These are phyloP conservation scores for Tragelaphus strepsiceros DNA, from an alignment of 2,113 vertebrate species.

Conservation along the genomic window DNA sequence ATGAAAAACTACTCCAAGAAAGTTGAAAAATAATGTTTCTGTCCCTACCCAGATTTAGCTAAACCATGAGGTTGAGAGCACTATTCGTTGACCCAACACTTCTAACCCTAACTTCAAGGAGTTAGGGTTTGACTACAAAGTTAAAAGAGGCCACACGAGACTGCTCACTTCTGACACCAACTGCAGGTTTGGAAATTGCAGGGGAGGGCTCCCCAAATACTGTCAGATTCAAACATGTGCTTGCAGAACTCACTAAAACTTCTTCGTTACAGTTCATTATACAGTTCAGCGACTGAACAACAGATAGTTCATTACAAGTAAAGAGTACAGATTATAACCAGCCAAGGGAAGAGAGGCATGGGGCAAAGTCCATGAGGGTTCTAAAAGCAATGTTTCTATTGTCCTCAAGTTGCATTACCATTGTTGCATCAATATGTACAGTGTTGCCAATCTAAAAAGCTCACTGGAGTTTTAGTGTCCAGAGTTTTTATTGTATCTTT, in stretches of 20 bases:
- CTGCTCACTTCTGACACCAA: background rate
- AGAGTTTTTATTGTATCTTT: background rate
- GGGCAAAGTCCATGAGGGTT: background rate
- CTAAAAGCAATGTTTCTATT: background rate
- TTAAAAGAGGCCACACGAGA: background rate
- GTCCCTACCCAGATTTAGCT: background rate
- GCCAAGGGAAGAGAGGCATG: background rate
- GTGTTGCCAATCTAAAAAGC: background rate
- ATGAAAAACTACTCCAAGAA: background rate
- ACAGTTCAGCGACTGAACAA: background rate
- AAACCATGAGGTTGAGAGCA: background rate
- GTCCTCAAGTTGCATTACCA: background rate
- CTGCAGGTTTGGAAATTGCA: background rate
- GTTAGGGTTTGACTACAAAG: background rate
- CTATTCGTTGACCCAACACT: background rate
- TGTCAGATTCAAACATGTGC: background rate
- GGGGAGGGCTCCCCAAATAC: background rate
- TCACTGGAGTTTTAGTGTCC: background rate
- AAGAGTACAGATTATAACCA: background rate
- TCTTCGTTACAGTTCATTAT: background rate
- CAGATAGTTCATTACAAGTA: background rate
- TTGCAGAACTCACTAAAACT: background rate
- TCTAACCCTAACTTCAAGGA: background rate
- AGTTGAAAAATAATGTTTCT: background rate
- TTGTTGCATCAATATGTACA: background rate